Conservation (phyloP, 2,113 vertebrate genomes). For the Lontra canadensis region DNA sequence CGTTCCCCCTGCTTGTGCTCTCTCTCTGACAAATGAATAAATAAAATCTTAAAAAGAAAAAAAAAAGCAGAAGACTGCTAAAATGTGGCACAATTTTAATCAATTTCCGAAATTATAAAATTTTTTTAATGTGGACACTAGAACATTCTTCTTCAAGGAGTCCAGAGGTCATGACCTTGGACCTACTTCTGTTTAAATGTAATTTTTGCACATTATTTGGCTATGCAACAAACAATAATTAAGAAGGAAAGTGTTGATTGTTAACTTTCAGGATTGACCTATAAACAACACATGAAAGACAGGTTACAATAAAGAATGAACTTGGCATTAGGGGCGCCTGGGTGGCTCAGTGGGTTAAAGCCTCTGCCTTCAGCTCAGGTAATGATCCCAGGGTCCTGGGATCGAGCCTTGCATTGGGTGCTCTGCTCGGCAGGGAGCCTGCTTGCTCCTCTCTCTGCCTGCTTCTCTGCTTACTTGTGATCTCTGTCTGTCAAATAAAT, state of each 20-base stretch:
- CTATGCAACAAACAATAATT: neutral
- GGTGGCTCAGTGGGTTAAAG: too few relatives aligned
- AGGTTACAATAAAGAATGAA: neutral
- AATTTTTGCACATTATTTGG: neutral
- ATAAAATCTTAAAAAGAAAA: too few relatives aligned
- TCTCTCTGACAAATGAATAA: too few relatives aligned
- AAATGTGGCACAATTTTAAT: neutral
- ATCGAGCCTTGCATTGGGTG: too few relatives aligned
- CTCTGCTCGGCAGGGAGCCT: too few relatives aligned
- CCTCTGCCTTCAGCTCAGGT: too few relatives aligned
- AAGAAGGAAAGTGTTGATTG: neutral
- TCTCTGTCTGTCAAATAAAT: too few relatives aligned
- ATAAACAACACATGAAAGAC: neutral
- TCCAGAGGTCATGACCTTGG: neutral
- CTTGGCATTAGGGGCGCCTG: neutral
- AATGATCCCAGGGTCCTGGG: too few relatives aligned
- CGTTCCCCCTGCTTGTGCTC: too few relatives aligned
- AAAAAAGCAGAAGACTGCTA: neutral
- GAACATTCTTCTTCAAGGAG: neutral
- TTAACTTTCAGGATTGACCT: neutral
- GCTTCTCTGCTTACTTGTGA: too few relatives aligned
- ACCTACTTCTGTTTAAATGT: neutral
- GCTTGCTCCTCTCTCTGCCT: too few relatives aligned
- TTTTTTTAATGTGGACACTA: neutral
- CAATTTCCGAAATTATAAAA: conserved; percentile 31